A percentile compares a stretch with the other conserved stretches of the same genome.
Evolutionary conservation across 2,113 vertebrate genomes (phyloP).

Genomic region (Psammodynastes pulverulentus): DNA sequence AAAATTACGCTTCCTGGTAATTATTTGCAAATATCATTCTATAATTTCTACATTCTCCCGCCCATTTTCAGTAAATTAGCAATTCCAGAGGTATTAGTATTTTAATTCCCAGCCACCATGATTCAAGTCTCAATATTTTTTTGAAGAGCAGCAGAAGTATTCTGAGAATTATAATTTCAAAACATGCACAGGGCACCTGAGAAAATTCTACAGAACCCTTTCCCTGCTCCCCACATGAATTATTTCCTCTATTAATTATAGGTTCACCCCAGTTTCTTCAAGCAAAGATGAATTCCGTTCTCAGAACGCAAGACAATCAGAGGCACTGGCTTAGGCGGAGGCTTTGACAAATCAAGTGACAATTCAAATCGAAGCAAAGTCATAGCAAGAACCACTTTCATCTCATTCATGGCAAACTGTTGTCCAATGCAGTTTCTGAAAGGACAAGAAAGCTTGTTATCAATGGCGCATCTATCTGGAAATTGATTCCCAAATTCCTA

Average conservation of each 20-base stretch:
- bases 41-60: not conserved
- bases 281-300: conserved; percentile 78
- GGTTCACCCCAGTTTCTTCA: conserved; percentile 62
- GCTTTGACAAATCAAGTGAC: conserved; percentile 59
- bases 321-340: conserved; percentile 63
- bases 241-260: not conserved
- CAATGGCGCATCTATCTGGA: not conserved
- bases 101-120: not conserved
- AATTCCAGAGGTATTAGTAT: not conserved
- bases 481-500: not conserved
- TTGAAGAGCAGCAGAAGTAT: not conserved
- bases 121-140: not conserved
- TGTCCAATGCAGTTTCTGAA: conserved; percentile 89
- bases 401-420: conserved; percentile 85
- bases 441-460: not conserved
- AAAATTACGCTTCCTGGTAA: not conserved
- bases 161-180: not conserved
- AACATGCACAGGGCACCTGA: not conserved
- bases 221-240: not conserved
- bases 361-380: conserved; percentile 77
- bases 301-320: conserved; percentile 74
- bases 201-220: not conserved
- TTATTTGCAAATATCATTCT: not conserved
- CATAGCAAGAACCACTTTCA: conserved; percentile 77
- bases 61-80: not conserved